Conservation (phyloP, 2,113 vertebrate species). For the Anser cygnoides region DNA sequence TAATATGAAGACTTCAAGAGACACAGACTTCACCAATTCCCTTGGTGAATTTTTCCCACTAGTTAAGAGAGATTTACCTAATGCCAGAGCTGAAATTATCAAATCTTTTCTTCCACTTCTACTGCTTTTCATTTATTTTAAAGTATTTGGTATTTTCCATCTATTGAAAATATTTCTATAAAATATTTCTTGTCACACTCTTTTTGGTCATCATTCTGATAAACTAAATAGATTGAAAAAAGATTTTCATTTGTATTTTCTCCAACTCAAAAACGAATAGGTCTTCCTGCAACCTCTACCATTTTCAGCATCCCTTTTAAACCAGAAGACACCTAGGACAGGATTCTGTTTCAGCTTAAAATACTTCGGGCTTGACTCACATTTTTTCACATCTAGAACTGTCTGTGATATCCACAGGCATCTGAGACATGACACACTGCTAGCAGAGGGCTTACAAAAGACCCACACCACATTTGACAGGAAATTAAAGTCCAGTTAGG, state of each 20-base stretch:
- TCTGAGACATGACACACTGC: background rate
- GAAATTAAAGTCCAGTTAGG: background rate
- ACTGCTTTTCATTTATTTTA: background rate
- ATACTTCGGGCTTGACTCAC: rapidly evolving
- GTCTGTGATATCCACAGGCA: background rate
- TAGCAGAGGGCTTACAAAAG: background rate
- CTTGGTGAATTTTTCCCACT: background rate
- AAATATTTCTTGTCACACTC: background rate
- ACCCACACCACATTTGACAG: background rate
- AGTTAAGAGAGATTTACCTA: background rate
- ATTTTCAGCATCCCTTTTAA: background rate
- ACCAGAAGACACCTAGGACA: background rate
- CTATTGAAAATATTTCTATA: background rate
- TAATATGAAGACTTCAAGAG: background rate
- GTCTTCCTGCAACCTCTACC: background rate
- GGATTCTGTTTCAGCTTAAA: background rate
- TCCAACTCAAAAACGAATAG: background rate
- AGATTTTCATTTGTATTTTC: background rate
- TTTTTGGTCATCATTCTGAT: background rate
- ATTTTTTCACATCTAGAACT: background rate
- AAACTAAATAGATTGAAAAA: background rate
- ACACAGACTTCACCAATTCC: background rate
- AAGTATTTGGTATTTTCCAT: background rate
- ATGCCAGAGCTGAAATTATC: background rate
- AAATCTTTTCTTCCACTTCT: background rate